Evolutionary conservation across 2,888 invertebrate species (phyloP).

Genomic region (Caenorhabditis angaria): DNA sequence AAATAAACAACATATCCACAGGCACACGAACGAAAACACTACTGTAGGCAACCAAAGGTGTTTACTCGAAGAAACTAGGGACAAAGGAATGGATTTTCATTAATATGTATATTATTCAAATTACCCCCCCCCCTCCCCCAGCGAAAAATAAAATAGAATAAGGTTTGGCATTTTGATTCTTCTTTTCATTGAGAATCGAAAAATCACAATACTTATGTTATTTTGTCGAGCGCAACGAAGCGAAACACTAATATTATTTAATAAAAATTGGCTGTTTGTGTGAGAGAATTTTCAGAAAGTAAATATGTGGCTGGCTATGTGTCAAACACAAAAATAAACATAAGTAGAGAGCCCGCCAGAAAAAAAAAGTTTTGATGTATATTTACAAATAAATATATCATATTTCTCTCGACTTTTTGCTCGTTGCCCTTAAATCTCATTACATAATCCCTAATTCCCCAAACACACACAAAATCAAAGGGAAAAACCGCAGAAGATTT

Average conservation of each 20-base stretch:
- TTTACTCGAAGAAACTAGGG: background rate
- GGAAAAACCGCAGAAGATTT: background rate
- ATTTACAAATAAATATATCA: conserved; percentile 4
- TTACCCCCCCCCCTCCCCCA: too few relatives aligned
- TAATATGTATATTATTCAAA: too few relatives aligned
- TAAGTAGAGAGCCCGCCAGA: background rate
- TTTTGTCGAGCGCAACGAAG: background rate
- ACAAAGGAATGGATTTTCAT: too few relatives aligned
- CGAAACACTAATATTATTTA: background rate
- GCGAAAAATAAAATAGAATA: too few relatives aligned
- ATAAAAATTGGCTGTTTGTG: background rate
- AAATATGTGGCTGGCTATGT: background rate
- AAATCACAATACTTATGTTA: background rate
- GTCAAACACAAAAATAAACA: background rate
- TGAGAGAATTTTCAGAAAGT: background rate
- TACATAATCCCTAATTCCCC: conserved; percentile 2
- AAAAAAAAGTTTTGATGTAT: background rate
- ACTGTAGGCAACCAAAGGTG: background rate
- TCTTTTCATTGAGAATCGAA: background rate
- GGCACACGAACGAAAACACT: background rate
- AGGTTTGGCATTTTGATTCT: background rate
- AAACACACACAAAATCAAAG: background rate
- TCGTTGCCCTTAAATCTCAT: background rate
- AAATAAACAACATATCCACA: background rate
- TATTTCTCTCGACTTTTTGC: background rate